Base-by-base conservation (phyloP, 2,113 vertebrate genomes). In the Acrocephalus kingi region DNA sequence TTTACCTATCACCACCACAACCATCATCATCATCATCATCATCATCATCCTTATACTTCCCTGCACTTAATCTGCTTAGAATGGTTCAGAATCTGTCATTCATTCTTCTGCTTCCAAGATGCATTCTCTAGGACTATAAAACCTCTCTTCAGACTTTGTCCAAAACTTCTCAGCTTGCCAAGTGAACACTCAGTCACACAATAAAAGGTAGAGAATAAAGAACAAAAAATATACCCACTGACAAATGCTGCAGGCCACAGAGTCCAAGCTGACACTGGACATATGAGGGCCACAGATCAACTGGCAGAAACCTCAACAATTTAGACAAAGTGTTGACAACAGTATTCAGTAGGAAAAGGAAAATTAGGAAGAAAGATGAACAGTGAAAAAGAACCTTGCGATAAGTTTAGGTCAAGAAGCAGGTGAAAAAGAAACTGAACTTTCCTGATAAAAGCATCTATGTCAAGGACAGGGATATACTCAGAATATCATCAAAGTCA, bases 401-500 rank as follows among this genome's bases (percentile, higher is more conserved):
- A 51, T 74, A 23, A 83, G 13, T 45, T 59, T 43, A 73, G 18
- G 35, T 35, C 45, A 45, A 92, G 93, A 86, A 77, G 27, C 28
- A 56, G 24, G 30, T 49, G 58, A 90, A 81, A 55, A 85, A 75
- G 33, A 37, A 64, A 67, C 10, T 46, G 49, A 87, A 82, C 27
- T 90, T 89, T 74, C 51, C 15, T 68, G 27, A 66, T 62, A 81
- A 95, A 95, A 27, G 18, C 8, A 74, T 12, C 25, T n/a, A 31
- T 61, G 66, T 64, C 55, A 87, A 54, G 35, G 55, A 92, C 55
- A 54, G 25, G 8, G n/a, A 54, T 46, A 54, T 35, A 33, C 35
- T 75, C 61, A 85, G 48, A 76, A 81, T 75, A 86, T 51, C 78
- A 96, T 78, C 75, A 94, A 95, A 94, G 78, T 39, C 58, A 74